Base-by-base conservation (phyloP, 2,113 vertebrate genomes). In the Ascaphus truei region DNA sequence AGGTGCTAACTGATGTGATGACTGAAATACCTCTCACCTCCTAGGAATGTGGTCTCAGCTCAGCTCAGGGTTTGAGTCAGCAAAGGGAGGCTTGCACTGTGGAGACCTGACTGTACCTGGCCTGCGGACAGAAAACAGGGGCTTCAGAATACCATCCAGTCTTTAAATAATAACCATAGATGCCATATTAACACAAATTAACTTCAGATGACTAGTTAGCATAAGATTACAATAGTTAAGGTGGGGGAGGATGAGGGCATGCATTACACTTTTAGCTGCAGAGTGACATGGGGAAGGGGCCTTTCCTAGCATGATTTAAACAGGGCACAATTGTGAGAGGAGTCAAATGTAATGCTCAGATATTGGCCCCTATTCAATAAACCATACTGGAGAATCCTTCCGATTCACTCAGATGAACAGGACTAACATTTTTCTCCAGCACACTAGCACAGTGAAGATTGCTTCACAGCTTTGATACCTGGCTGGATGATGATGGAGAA, bases 51-150 rank as follows among this genome's bases (percentile, higher is more conserved):
- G 56, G 56, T 47, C 57, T 71, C 67, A 71, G 67, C 55, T 71
- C 56, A 71, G 67, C 56, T 71, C 56, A 61, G 26, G 57, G 67
- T 71, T 71, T 71, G 67, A 57, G 67, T 71, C 67, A 71, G 67
- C 67, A 71, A 71, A 71, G 67, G 36, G 67, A 71, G 33, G 67
- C 67, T 71, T 71, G 67, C 67, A 71, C 67, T 71, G 67, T 71
- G 67, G 67, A 71, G 45, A 71, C 67, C 67, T 71, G 67, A 71
- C 56, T 71, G 67, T 71, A 71, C 56, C 67, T 71, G 67, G 67
- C 67, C 67, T 71, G 67, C 61, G 67, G 67, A 71, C 56, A 61
- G 47, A 71, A 71, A 71, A 68, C 45, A 71, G 67, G 67, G 67
- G 67, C 67, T 71, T 71, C 67, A 71, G 67, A 71, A 71, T 71